A percentile compares a stretch with the other conserved stretches of the same genome.
phyloP scores from a whole-genome alignment of 1,140 invertebrate genomes.

The Latrodectus geometricus region DNA sequence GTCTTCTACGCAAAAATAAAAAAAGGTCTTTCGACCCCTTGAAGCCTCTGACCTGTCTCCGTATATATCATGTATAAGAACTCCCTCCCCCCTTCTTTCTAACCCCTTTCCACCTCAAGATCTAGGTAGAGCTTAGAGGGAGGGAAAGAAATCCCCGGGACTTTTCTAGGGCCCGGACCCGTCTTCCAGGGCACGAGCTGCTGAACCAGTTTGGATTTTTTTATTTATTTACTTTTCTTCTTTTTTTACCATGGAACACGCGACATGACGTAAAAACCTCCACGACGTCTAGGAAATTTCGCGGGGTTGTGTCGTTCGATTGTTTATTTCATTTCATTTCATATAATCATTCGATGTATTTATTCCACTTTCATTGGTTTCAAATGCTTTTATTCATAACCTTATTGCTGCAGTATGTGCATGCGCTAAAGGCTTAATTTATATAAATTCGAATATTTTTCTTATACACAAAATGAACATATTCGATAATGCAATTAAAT shows the following conservation, averaged over 20 bases:
- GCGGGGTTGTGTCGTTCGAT: background rate
- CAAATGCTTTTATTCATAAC: too few relatives aligned
- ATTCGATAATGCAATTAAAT: too few relatives aligned
- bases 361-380: too few relatives aligned
- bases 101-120: background rate
- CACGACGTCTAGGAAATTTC: background rate
- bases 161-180: slow-evolving; percentile 5
- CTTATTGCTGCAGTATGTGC: too few relatives aligned
- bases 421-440: too few relatives aligned
- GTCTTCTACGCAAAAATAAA: background rate
- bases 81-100: background rate
- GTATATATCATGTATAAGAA: background rate
- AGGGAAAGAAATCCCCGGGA: slow-evolving; percentile 7
- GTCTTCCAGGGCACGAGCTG: slow-evolving; percentile 25
- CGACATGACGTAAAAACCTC: background rate
- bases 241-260: background rate
- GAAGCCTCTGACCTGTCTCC: slow-evolving; percentile 38
- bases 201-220: slow-evolving; percentile 42
- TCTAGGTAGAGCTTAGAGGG: slow-evolving; percentile 1
- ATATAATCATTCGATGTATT: too few relatives aligned
- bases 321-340: background rate
- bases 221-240: background rate
- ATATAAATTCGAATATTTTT: too few relatives aligned
- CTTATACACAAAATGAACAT: too few relatives aligned
- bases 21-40: slow-evolving; percentile 20